Evolutionary conservation across 2,797 vertebrate genomes (phyloP), one percentile per base, ranked within the genome.

Genomic region (Arrhamphus sclerolepis): DNA sequence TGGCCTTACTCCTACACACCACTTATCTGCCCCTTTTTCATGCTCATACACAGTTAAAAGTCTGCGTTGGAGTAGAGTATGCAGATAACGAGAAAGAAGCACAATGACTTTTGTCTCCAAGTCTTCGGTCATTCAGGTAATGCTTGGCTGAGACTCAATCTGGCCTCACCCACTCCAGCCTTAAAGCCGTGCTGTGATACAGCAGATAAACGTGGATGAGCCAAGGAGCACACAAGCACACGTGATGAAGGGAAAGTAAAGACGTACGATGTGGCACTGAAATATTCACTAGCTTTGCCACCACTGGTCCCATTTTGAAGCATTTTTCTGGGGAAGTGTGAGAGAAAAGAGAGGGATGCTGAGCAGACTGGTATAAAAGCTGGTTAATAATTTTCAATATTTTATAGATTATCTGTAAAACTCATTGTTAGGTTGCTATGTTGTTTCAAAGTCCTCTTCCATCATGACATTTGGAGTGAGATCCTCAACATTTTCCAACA

Each of bases 41-140:
- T 89, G 87, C 85, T 93, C 92, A 95, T 90, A 95, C 92, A 90
- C 92, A 94, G 88, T 92, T 94, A 93, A 94, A 11, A 89, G 91
- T 94, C 93, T 93, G 92, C 92, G 87, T 89, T 93, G 2, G 14
- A 17, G 16, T 40, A 29, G 40, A 26, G 7, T 3, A 2, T 10
- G 9, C 31, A 34, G 8, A 34, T 11, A 14, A 13, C 6, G 1
- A 29, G 29, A 9, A 29, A 29, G 8, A 29, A 29, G 6, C 24
- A 4, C 18, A 41, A 24, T 0, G 44, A 49, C 44, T 22, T 9
- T 18, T 55, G 67, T 58, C 34, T 48, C 48, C 24, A 31, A 62
- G 56, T 56, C 75, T 62, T 16, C 17, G 55, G 80, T 49, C 38
- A 59, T 68, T 75, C 44, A 24, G 49, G 61, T 76, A 70, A 85